Conservation (phyloP, 2,888 invertebrate species). For the Branchipolynoe longqiensis region DNA sequence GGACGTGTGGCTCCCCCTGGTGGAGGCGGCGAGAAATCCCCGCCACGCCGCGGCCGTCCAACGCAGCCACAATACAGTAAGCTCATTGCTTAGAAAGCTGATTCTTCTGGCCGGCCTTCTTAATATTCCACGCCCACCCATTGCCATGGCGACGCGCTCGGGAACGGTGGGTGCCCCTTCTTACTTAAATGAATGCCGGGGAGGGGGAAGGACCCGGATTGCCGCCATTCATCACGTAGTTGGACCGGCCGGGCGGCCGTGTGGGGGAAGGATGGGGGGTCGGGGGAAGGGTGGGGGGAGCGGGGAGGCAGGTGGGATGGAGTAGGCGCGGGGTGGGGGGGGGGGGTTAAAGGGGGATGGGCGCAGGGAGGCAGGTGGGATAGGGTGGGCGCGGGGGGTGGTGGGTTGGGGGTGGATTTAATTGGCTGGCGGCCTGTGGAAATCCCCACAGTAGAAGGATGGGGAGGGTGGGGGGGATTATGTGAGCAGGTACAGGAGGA, state of each 20-base stretch:
- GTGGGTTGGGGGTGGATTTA: not conserved
- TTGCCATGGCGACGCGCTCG: slow-evolving; percentile 40
- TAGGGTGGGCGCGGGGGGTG: not conserved
- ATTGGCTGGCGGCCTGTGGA: too few species aligned
- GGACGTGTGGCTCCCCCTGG: not conserved
- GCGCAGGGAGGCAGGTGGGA: not conserved
- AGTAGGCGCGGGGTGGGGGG: not conserved
- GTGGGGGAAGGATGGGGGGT: not conserved
- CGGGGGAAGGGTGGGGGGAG: not conserved
- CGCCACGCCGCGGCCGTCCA: slow-evolving; percentile 15
- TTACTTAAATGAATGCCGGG: slow-evolving; percentile 42
- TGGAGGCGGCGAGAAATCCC: slow-evolving; percentile 27
- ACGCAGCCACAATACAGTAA: slow-evolving; percentile 52
- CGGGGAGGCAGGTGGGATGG: not conserved
- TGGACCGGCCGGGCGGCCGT: not conserved
- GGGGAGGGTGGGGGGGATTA: not conserved
- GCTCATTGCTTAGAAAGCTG: slow-evolving; percentile 53
- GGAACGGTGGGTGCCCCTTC: slow-evolving; percentile 8
- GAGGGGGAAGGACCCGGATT: slow-evolving; percentile 32
- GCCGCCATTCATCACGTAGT: slow-evolving; percentile 23
- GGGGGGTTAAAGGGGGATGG: slow-evolving; percentile 19
- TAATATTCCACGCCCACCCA: slow-evolving; percentile 39
- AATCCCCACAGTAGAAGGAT: too few species aligned
- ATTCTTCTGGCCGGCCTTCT: slow-evolving; percentile 41
- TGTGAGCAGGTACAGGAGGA: not conserved